Base-by-base conservation (phyloP, 2,888 invertebrate species). In the Panzeria rudis region DNA sequence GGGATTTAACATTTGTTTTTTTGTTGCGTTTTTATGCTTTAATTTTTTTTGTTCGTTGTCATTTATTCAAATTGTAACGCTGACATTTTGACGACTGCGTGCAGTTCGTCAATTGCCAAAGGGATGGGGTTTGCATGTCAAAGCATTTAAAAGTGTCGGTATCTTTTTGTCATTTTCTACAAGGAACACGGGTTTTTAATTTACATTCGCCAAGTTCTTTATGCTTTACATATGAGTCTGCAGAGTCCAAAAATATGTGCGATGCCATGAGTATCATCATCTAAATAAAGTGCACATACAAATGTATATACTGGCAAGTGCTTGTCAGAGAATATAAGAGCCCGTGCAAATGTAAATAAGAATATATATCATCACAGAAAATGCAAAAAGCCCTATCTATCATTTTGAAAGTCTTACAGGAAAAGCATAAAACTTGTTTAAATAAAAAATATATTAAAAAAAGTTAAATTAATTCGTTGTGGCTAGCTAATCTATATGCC, bases 111-210 rank as follows among this genome's bases (percentile, higher is more conserved):
- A 79, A 66, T 64, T 61, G 44, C 23, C 47, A 69, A 79, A 50
- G 38, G 78, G 54, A 79, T 68, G 69, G 66, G 75, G 64, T 75
- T 82, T 85, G 59, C 85, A 85, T 85, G 82, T 85, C 85, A 85
- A 85, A 85, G 85, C 71, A 79, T 85, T 85, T 85, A 75, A 78
- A 75, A 82, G 78, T 82, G 85, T 78, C 85, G 85, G 85, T 75
- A 64, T 75, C 82, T 78, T 82, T 84, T 82, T 75, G 77, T 69
- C 54, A 73, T 38, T 62, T 77, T 80, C 56, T 61, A 75, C 44
- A 75, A 75, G 72, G 35, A 85, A 75, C 85, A 82, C 56, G 81
- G 23, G 59, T 77, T 82, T 85, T 85, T 75, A 78, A 85, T 82
- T 78, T 78, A 78, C 73, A 77, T 81, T 75, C 9, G 15, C 71